Percentiles rank a stretch among this genome's conserved stretches.
phyloP scores from a whole-genome alignment of 2,888 invertebrate genomes.

The Volucella inflata region DNA sequence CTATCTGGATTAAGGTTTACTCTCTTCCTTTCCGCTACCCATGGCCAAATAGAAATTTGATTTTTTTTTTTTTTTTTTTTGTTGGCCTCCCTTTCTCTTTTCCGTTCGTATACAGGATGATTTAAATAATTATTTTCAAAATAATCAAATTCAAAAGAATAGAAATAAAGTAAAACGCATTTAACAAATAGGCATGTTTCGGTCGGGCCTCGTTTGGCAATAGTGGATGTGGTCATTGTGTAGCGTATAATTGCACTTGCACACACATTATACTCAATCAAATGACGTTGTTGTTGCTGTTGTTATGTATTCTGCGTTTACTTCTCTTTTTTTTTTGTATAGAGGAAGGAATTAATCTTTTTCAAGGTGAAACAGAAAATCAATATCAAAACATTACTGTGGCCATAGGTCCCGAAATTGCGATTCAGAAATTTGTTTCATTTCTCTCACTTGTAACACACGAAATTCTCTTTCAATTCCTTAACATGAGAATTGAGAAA shows the following conservation, averaged over 20 bases:
- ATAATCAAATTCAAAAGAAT: background rate
- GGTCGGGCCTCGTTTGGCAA: too few species aligned
- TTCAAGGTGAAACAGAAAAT: conserved; percentile 74
- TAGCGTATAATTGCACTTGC: conserved; percentile 14
- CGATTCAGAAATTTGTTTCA: background rate
- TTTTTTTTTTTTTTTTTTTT: background rate
- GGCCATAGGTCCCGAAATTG: background rate
- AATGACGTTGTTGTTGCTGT: conserved; percentile 15
- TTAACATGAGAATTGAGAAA: conserved; percentile 1
- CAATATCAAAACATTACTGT: conserved; percentile 66
- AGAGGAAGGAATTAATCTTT: conserved; percentile 55
- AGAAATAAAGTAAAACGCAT: background rate
- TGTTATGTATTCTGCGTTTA: too few species aligned
- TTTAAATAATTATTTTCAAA: conserved; percentile 20
- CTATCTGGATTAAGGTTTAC: too few species aligned
- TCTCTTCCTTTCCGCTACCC: too few species aligned
- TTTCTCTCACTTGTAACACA: background rate
- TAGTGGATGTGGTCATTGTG: background rate
- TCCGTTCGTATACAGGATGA: background rate
- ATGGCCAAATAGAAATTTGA: background rate
- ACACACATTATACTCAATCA: conserved; percentile 38
- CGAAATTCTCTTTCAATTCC: background rate
- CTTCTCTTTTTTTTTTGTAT: conserved; percentile 12
- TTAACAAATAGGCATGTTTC: background rate
- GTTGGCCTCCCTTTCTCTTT: too few species aligned